Conservation (phyloP, 1,140 invertebrate genomes). For the Caenorhabditis brenneri region DNA sequence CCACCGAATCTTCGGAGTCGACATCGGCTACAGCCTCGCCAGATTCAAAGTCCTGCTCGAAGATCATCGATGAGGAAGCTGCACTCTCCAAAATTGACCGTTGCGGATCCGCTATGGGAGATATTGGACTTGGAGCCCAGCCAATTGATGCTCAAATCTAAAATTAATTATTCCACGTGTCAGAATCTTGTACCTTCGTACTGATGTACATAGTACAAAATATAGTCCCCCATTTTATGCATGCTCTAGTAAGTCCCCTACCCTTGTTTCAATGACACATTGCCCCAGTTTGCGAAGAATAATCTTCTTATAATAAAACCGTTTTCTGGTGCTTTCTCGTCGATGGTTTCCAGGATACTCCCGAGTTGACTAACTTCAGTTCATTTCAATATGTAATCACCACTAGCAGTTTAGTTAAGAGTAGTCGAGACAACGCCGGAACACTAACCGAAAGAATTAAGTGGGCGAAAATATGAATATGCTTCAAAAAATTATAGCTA, state of each 20-base stretch:
- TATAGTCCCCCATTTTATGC: background rate
- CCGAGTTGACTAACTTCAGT: no score
- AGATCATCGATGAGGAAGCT: background rate
- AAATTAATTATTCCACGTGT: background rate
- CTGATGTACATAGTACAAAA: background rate
- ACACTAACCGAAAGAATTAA: no score
- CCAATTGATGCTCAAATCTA: background rate
- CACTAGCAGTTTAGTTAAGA: no score
- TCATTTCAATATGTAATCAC: no score
- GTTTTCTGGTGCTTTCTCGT: background rate
- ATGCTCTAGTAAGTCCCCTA: background rate
- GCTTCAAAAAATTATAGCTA: no score
- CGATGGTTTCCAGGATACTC: no score
- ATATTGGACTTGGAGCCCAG: background rate
- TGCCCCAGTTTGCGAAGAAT: background rate
- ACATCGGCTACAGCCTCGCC: background rate
- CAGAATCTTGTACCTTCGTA: background rate
- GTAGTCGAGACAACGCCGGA: no score
- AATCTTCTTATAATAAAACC: background rate
- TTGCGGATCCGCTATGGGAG: background rate
- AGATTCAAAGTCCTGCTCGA: background rate
- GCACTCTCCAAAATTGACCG: background rate
- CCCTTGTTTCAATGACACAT: background rate
- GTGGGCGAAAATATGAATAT: no score
- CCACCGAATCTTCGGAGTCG: background rate